Evolutionary conservation across 2,888 invertebrate genomes (phyloP).

Genomic region (Leptopterna dolabrata): DNA sequence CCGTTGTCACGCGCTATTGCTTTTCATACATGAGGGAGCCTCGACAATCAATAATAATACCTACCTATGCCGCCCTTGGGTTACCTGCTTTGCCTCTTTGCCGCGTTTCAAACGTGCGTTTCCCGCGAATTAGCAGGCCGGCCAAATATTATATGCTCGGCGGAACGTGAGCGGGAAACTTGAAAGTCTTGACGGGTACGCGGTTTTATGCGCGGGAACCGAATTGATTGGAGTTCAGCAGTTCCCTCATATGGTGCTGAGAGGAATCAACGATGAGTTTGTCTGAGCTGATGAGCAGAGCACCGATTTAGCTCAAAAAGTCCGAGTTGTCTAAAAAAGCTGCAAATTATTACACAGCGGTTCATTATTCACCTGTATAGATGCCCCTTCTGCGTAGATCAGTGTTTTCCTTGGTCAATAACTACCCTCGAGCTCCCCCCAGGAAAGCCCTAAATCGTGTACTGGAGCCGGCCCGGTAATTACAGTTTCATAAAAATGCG

Average conservation of each 20-base stretch:
- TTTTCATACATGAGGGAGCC: constrained; percentile 51
- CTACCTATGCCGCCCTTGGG: constrained; percentile 8
- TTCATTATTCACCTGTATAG: too few relatives aligned
- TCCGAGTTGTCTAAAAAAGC: too few relatives aligned
- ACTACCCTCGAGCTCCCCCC: too few relatives aligned
- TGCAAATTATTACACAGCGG: too few relatives aligned
- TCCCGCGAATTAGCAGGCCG: constrained; percentile 24
- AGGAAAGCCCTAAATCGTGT: too few relatives aligned
- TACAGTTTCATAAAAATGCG: too few relatives aligned
- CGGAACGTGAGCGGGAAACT: constrained; percentile 23
- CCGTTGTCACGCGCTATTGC: constrained; percentile 52
- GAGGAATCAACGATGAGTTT: not conserved
- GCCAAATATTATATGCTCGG: constrained; percentile 33
- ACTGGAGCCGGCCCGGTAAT: too few relatives aligned
- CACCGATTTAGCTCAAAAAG: too few relatives aligned
- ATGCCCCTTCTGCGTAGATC: too few relatives aligned
- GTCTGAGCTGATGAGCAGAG: too few relatives aligned
- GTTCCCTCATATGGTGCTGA: not conserved
- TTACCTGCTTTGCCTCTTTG: constrained; percentile 39
- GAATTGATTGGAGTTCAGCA: not conserved
- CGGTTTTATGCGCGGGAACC: not conserved
- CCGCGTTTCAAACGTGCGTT: constrained; percentile 22
- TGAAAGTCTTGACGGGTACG: constrained; percentile 20
- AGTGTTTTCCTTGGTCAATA: too few relatives aligned
- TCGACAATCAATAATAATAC: constrained; percentile 51